Evolutionary conservation across 2,888 invertebrate species (phyloP).

Genomic region (Netelia fuscicornis): DNA sequence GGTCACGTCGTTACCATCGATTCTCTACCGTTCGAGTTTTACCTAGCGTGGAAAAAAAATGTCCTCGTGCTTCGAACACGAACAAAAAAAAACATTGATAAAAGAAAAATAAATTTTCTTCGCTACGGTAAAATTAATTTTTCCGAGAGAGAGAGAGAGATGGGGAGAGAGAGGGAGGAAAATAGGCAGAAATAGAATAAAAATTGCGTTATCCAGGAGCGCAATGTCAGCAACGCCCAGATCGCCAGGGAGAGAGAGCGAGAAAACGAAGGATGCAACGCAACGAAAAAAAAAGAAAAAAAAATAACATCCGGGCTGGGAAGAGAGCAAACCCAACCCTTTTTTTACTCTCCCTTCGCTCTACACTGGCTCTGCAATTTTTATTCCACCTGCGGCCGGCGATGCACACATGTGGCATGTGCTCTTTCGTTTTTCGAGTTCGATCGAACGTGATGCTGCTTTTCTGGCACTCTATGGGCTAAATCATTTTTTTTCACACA

Average conservation of each 20-base stretch:
- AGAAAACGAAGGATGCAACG: constrained; percentile 12
- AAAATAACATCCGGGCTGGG: not conserved
- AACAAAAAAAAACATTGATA: not conserved
- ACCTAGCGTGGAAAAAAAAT: not conserved
- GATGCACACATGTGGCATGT: not conserved
- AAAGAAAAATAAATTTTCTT: not conserved
- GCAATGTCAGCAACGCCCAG: constrained; percentile 24
- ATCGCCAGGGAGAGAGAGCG: not conserved
- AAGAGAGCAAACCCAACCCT: constrained; percentile 32
- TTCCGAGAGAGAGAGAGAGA: constrained; percentile 16
- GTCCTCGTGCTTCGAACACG: not conserved
- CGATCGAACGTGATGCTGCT: constrained; percentile 51
- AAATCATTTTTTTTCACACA: not conserved
- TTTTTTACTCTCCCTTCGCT: constrained; percentile 6
- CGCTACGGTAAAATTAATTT: constrained; percentile 41
- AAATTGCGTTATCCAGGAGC: constrained; percentile 24
- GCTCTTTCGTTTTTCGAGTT: constrained; percentile 22
- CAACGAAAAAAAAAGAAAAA: constrained; percentile 14
- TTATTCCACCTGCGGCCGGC: constrained; percentile 49
- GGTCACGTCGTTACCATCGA: constrained; percentile 61
- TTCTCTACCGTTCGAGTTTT: constrained; percentile 9
- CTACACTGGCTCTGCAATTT: not conserved
- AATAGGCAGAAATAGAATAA: not conserved
- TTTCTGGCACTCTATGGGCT: constrained; percentile 5
- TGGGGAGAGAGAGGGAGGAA: not conserved